Evolutionary conservation across 2,797 vertebrate genomes (phyloP).

Genomic region (Myripristis jacobus): DNA sequence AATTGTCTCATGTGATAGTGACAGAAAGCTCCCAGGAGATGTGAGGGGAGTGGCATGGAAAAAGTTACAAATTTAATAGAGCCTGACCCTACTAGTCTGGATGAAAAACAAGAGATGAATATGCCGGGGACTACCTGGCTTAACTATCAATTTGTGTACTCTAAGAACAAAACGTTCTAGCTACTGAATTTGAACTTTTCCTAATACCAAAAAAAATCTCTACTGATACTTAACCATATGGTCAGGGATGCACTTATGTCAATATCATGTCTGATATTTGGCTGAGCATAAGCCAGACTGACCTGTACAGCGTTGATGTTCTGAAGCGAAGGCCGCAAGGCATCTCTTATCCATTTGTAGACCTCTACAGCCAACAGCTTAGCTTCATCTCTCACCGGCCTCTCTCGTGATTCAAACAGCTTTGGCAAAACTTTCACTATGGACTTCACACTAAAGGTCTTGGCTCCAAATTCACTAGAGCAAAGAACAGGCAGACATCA

Average conservation of each 20-base stretch:
- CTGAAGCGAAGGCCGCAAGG: conserved; percentile 87
- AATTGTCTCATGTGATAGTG: too few relatives aligned
- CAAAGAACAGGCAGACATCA: background rate
- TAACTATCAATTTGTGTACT: too few relatives aligned
- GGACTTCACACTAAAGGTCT: conserved; percentile 90
- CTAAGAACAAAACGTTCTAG: too few relatives aligned
- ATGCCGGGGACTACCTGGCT: too few relatives aligned
- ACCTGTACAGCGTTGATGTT: conserved; percentile 92
- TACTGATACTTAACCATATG: background rate
- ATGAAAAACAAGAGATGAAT: too few relatives aligned
- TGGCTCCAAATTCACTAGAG: conserved; percentile 91
- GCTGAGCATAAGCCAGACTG: background rate
- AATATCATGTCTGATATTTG: background rate
- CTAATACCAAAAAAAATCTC: background rate
- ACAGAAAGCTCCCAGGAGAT: too few relatives aligned
- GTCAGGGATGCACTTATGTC: background rate
- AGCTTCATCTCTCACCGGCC: conserved; percentile 91
- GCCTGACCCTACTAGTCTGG: too few relatives aligned
- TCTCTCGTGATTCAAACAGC: conserved; percentile 92
- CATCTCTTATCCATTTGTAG: conserved; percentile 91
- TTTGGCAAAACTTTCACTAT: conserved; percentile 93
- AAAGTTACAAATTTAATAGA: too few relatives aligned
- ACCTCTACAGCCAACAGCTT: conserved; percentile 91
- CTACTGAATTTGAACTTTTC: too few relatives aligned
- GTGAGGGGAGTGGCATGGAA: too few relatives aligned